Conservation (phyloP, 2,797 vertebrate species). For the Poecilia picta region DNA sequence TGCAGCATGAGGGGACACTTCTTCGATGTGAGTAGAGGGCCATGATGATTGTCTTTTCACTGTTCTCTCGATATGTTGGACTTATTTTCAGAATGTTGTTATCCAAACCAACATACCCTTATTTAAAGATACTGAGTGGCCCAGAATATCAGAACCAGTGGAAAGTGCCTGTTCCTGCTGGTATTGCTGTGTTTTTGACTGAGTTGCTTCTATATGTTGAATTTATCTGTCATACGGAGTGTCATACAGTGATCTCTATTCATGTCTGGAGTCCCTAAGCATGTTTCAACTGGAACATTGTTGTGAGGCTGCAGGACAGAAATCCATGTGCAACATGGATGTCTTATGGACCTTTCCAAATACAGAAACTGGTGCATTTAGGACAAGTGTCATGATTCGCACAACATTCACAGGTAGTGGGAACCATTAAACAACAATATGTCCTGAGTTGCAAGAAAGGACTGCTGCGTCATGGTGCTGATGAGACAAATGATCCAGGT, state of each 20-base stretch:
- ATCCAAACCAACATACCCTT: not conserved
- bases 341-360: not conserved
- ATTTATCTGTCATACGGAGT: not conserved
- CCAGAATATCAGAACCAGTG: not conserved
- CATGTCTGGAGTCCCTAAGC: not conserved
- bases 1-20: slow-evolving; percentile 91
- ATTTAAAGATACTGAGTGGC: not conserved
- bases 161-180: no score
- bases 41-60: not conserved
- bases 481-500: not conserved
- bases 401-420: no score
- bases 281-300: not conserved
- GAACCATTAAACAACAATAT: not conserved
- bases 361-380: not conserved
- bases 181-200: not conserved
- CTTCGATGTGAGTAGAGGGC: slow-evolving; percentile 86
- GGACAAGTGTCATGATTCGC: not conserved
- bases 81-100: not conserved
- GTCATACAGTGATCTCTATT: not conserved
- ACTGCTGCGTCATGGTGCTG: not conserved
- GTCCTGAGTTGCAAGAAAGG: not conserved
- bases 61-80: not conserved
- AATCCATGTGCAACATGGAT: not conserved
- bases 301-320: not conserved
- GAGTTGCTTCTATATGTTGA: not conserved